Base-by-base conservation (phyloP, 2,113 vertebrate genomes). In the Megaceryle maxima region DNA sequence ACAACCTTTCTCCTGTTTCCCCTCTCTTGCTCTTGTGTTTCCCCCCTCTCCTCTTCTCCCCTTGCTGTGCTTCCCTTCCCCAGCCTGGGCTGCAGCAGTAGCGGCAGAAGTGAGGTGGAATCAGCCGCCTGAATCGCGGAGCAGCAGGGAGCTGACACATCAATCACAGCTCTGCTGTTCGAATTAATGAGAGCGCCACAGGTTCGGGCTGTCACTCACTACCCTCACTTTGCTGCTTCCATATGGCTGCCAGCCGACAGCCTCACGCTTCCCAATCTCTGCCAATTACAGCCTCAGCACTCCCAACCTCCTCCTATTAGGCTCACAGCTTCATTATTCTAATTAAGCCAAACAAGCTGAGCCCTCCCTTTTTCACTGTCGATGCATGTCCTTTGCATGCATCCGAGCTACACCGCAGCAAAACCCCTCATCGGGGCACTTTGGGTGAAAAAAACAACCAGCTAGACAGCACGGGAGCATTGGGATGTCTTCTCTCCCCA, bases 101-200 rank as follows among this genome's bases (percentile, higher is more conserved):
- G 73, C 29, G 13, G 59, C 93, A 92, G 84, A 68, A 94, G 92
- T 81, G 85, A 85, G 28, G 85, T 74, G 92, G 95, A 94, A 95
- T 82, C 95, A 85, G 95, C 95, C 60, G 37, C 95, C 88, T 28
- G 95, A 95, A 94, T 88, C n/a, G 56, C 6, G 9, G 93, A 97
- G 95, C 97, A 97, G 97, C 95, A 66, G 97, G 97, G 94, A 97
- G 96, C 97, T 98, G 97, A 96, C 97, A 97, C 97, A 98, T 97
- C 97, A 95, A 97, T 97, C 97, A 97, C 95, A 78, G 96, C 92
- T 96, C 96, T 97, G 97, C 97, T 95, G 95, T 90, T 97, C 96
- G 97, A 97, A 97, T 98, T 97, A 97, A 97, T 97, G 97, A 98
- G 96, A 88, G 82, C 96, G 72, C 97, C 95, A 96, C 96, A 96